Evolutionary conservation across 2,113 vertebrate species (phyloP), one percentile per base, ranked within the genome.

Genomic region (Tonatia bakeri): DNA sequence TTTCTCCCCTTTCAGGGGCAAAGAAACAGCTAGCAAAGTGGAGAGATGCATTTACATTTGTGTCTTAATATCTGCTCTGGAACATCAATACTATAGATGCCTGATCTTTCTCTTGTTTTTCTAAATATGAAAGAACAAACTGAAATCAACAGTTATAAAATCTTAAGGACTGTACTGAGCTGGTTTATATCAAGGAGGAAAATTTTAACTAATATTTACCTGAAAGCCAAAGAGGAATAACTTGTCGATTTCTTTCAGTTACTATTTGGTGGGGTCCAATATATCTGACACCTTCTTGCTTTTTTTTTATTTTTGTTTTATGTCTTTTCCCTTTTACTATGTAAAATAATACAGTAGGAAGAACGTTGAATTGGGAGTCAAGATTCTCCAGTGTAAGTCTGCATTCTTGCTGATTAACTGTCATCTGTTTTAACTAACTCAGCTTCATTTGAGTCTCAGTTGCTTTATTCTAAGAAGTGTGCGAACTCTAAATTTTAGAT

Each of bases 251-350:
- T 81, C 45, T 54, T 64, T 11, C 36, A 14, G 26, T 84, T 73
- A 65, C 38, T 70, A 22, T 87, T 90, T 76, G 2, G 7, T 28
- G 84, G 38, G 94, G 45, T 31, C 6, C 14, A 33, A 79, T 87
- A 75, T 89, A 93, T 56, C 88, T 94, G 73, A 67, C 70, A 70
- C 16, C n/a, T 95, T 81, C 17, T 13, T 82, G 69, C 17, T 81
- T 76, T 96, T 81, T 76, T 96, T 95, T 95, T 54, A 93, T 86
- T 92, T 91, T 95, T 83, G 43, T 94, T 94, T 84, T 80, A 38
- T 93, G 89, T 24, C 64, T 47, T 89, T 79, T 38, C 50, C 50
- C 50, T 52, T 52, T 70, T 76, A 81, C 43, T 56, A 19, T 88
- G 77, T 38, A 91, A 88, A 94, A 87, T 43, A 17, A 47, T 64